Conservation (phyloP, 2,888 invertebrate species). For the Silvanus unidentatus region DNA sequence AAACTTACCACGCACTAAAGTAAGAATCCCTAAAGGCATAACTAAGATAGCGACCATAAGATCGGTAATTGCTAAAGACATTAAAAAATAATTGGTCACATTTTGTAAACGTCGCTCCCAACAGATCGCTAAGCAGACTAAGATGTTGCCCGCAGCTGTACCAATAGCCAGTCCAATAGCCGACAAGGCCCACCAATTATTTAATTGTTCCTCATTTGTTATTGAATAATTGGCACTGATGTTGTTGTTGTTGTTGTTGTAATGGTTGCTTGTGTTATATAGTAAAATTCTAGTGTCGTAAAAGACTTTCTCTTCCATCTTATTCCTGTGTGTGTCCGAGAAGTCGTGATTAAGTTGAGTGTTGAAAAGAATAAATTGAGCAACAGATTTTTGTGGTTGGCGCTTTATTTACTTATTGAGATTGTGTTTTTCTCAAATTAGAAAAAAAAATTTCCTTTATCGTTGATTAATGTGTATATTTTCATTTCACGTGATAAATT, state of each 20-base stretch:
- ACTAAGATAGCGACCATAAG: conserved; percentile 90
- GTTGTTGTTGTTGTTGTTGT: too few species aligned
- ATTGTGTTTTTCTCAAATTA: too few species aligned
- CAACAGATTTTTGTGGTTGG: background rate
- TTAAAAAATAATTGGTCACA: conserved; percentile 94
- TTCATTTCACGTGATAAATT: too few species aligned
- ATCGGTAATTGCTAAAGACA: conserved; percentile 93
- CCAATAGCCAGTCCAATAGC: conserved; percentile 73
- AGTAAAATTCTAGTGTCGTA: conserved; percentile 39
- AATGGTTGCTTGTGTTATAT: conserved; percentile 15
- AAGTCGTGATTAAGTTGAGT: conserved; percentile 6
- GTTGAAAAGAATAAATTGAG: background rate
- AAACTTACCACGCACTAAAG: conserved; percentile 70
- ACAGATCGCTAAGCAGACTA: conserved; percentile 90
- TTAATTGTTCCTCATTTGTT: conserved; percentile 34
- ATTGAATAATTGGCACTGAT: conserved; percentile 8
- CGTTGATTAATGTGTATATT: too few species aligned
- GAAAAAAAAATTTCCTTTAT: too few species aligned
- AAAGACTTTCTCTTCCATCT: conserved; percentile 38
- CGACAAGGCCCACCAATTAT: conserved; percentile 80
- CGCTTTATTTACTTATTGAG: too few species aligned
- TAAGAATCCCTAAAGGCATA: conserved; percentile 89
- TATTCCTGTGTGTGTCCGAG: conserved; percentile 4
- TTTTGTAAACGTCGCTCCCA: conserved; percentile 90
- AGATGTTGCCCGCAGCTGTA: conserved; percentile 86